Evolutionary conservation across 92 coral and sea anemone genomes (phyloP), one percentile per base, ranked within the genome.

Genomic region (Phymanthus crucifer): DNA sequence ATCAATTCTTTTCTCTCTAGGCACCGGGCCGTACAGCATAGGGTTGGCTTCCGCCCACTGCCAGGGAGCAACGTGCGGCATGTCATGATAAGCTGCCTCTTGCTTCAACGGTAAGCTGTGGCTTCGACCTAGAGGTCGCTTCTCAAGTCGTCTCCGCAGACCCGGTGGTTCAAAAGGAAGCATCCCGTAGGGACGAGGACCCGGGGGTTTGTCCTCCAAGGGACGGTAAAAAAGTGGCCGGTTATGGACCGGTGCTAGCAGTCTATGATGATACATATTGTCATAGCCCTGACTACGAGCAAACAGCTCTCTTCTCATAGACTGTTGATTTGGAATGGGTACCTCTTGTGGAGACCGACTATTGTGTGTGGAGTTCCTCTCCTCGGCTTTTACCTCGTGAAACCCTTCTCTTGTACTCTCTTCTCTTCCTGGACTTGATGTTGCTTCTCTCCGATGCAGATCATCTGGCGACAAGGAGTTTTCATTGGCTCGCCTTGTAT

Each of bases 71-170:
- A 64, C 45, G 46, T 80, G 80, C 4, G 64, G 79, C 18, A 65
- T 58, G 23, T 61, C 74, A 33, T 75, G 80, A 29, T 74, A 75
- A 21, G 33, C 40, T 23, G 71, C 32, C 26, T 64, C 79, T 74
- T 71, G 80, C 34, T 82, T 82, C 40, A 61, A 52, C 19, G 86
- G 86, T 10, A 82, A 74, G 70, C 86, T 82, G 38, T 75, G 86
- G 67, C 86, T 82, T 6, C 86, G 86, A 19, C 86, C 86, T 24
- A 82, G 58, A 11, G 86, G 86, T 32, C 86, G 73, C 73, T 82
- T 75, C 27, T 72, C 86, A 38, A 72, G 11, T 26, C 54, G 78
- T 27, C 86, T 70, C 32, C 71, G 73, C 35, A 72, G 80, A 16
- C 79, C 86, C 29, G 50, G 79, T n/a, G 75, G 75, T 11, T 43